Evolutionary conservation across 2,888 invertebrate species (phyloP).

Genomic region (Mechanitis mazaeus): DNA sequence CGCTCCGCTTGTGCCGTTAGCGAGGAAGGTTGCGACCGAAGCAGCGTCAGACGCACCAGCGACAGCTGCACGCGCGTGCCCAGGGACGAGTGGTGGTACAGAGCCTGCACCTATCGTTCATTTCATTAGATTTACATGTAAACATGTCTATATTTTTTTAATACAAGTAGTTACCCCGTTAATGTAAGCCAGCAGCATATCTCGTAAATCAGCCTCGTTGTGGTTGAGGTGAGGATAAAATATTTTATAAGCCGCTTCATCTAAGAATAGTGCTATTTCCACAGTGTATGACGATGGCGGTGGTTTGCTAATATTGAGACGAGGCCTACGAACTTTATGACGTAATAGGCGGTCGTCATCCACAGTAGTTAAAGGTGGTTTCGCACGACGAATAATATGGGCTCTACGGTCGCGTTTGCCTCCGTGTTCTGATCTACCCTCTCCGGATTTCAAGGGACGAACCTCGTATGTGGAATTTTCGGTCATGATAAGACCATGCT

Average conservation of each 20-base stretch:
- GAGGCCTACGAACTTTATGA: constrained; percentile 47
- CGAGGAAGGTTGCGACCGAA: constrained; percentile 79
- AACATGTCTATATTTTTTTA: constrained; percentile 6
- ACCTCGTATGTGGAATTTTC: constrained; percentile 83
- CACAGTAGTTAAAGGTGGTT: constrained; percentile 58
- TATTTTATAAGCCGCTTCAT: constrained; percentile 82
- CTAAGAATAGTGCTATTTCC: constrained; percentile 85
- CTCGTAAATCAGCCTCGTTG: constrained; percentile 80
- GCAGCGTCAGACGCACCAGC: constrained; percentile 82
- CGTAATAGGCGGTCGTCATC: constrained; percentile 62
- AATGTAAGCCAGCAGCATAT: constrained; percentile 87
- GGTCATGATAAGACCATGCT: constrained; percentile 82
- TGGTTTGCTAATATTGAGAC: constrained; percentile 39
- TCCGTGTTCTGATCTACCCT: constrained; percentile 55
- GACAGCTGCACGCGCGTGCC: constrained; percentile 81
- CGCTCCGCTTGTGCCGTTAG: constrained; percentile 81
- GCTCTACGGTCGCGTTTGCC: constrained; percentile 56
- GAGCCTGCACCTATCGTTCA: constrained; percentile 80
- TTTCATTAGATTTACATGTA: constrained; percentile 2
- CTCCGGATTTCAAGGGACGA: constrained; percentile 74
- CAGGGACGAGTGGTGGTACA: constrained; percentile 86
- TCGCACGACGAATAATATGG: constrained; percentile 77
- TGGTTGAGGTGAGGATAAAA: constrained; percentile 82
- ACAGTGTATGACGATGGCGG: constrained; percentile 73
- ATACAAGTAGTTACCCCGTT: constrained; percentile 78